Percentiles rank a stretch among this genome's conserved stretches.
phyloP scores from a whole-genome alignment of 2,888 invertebrate genomes.

The Cheilosia urbana region DNA sequence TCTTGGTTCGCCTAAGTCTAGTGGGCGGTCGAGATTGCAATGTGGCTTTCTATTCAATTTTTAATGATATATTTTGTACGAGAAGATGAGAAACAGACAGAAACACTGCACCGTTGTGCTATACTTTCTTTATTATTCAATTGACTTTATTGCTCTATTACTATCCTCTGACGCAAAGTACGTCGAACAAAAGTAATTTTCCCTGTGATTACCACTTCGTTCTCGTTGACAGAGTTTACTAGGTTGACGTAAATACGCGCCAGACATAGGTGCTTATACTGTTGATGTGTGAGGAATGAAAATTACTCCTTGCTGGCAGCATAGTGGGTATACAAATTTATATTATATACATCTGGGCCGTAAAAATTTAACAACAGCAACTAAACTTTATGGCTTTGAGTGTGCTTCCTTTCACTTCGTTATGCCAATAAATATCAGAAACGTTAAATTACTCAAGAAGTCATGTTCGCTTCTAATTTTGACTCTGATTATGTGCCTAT shows the following conservation, averaged over 20 bases:
- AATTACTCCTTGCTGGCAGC: not conserved
- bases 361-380: not conserved
- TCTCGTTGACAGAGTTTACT: slow-evolving; percentile 20
- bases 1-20: slow-evolving; percentile 23
- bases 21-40: slow-evolving; percentile 33
- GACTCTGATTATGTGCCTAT: no score
- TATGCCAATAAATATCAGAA: not conserved
- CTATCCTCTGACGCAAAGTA: not conserved
- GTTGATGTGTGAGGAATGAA: no score
- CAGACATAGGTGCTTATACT: no score
- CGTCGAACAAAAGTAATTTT: not conserved
- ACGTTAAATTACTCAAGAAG: no score
- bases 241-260: not conserved
- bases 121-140: slow-evolving; percentile 33
- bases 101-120: not conserved
- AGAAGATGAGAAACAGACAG: not conserved
- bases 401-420: not conserved
- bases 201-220: slow-evolving; percentile 5
- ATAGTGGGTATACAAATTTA: not conserved
- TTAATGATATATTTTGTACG: slow-evolving; percentile 37
- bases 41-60: slow-evolving; percentile 37
- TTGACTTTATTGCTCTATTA: slow-evolving; percentile 16
- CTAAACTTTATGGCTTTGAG: not conserved
- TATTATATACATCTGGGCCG: not conserved
- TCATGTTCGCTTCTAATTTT: no score